A percentile compares a stretch with the other conserved stretches of the same genome.
These are phyloP conservation scores for Mactromeris polynyma DNA, from an alignment of 2,888 invertebrate genomes.

Conservation along the genomic window DNA sequence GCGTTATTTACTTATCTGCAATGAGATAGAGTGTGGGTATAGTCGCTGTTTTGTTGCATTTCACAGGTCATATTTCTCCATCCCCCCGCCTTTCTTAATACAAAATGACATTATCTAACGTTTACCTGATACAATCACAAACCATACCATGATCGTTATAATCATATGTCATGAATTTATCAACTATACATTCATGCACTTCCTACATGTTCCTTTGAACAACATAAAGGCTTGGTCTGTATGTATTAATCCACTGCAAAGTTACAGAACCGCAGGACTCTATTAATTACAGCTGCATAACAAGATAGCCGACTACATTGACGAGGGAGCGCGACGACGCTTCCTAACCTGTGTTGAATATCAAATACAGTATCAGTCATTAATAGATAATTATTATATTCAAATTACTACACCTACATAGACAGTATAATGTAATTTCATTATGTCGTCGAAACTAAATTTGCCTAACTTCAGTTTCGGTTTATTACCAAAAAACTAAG, in stretches of 20 bases:
- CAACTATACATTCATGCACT: not conserved
- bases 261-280: no score
- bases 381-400: no score
- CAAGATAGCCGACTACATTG: no score
- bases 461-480: not conserved
- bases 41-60: not conserved
- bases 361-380: no score
- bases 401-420: not conserved
- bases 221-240: no score
- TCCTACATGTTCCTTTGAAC: not conserved
- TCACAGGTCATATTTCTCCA: not conserved
- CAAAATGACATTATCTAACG: not conserved
- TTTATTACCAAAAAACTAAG: not conserved
- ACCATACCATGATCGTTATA: not conserved
- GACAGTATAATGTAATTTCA: not conserved
- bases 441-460: not conserved
- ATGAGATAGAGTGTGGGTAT: not conserved
- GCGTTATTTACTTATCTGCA: not conserved
- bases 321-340: no score
- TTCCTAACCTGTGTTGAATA: no score
- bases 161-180: not conserved
- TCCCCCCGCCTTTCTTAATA: not conserved
- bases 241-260: no score
- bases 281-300: no score
- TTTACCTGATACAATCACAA: not conserved